These are phyloP conservation scores for Anhinga rufa DNA, from an alignment of 2,113 vertebrate genomes.

Conservation along the genomic window DNA sequence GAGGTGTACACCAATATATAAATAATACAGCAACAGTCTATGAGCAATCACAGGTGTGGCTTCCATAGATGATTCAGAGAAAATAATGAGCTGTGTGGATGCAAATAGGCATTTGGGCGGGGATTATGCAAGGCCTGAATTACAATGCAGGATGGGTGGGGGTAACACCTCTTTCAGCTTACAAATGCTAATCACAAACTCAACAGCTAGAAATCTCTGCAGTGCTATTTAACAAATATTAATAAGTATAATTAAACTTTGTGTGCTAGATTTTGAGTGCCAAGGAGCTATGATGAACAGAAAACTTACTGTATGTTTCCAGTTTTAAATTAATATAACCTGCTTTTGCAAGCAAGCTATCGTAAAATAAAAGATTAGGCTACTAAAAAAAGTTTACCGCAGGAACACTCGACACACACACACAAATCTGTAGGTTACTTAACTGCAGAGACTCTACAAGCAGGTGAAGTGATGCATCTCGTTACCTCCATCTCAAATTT, in stretches of 20 bases:
- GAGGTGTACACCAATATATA: constrained; percentile 13
- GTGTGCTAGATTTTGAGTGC: not conserved
- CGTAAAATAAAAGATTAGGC: not conserved
- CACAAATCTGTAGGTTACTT: not conserved
- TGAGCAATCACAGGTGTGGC: constrained; percentile 60
- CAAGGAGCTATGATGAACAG: not conserved
- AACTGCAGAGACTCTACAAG: not conserved
- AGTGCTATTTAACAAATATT: constrained; percentile 2
- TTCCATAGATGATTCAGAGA: constrained; percentile 63
- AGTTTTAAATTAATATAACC: not conserved
- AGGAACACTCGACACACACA: not conserved
- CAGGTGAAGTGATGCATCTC: not conserved
- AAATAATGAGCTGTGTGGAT: constrained; percentile 51
- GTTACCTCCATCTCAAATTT: not conserved
- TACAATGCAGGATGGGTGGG: constrained; percentile 31
- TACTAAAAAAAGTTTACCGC: not conserved
- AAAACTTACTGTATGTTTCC: not conserved
- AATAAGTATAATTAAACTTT: not conserved
- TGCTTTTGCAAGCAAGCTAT: not conserved
- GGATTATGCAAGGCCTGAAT: constrained; percentile 56
- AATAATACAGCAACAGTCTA: constrained; percentile 38
- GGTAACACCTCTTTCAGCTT: constrained; percentile 8
- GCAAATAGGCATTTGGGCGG: constrained; percentile 65
- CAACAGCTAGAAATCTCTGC: constrained; percentile 11
- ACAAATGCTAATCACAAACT: constrained; percentile 30